A percentile compares a stretch with the other conserved stretches of the same genome.
These are phyloP conservation scores for Tretioscincus oriximinensis DNA, from an alignment of 2,113 vertebrate genomes.

Conservation along the genomic window DNA sequence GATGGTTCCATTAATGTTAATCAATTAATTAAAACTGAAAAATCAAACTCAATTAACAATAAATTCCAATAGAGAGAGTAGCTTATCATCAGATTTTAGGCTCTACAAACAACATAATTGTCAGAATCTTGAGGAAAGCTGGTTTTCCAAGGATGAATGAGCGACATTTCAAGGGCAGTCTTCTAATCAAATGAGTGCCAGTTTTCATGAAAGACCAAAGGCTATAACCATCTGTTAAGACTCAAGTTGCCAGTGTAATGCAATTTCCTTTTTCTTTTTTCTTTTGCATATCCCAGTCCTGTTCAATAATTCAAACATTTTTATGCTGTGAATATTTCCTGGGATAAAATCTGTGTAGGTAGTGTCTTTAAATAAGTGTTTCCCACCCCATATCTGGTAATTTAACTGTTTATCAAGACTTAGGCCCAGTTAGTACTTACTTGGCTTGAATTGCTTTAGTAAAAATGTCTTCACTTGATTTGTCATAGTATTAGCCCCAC, in stretches of 20 bases:
- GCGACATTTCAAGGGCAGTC: conserved; percentile 1
- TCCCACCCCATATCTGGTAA: too few species aligned
- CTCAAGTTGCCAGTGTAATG: not conserved
- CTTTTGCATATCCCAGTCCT: not conserved
- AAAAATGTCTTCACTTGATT: too few species aligned
- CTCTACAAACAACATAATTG: conserved; percentile 20
- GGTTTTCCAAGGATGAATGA: conserved; percentile 36
- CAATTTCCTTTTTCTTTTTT: not conserved
- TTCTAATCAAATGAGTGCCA: conserved; percentile 9
- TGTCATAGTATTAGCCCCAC: too few species aligned
- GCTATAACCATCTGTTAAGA: not conserved
- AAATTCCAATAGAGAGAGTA: conserved; percentile 51
- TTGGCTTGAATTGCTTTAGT: too few species aligned
- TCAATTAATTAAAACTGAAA: conserved; percentile 64
- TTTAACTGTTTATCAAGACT: too few species aligned
- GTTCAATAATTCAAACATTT: not conserved
- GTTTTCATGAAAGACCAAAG: conserved; percentile 16
- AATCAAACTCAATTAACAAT: conserved; percentile 62
- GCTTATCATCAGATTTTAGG: conserved; percentile 34
- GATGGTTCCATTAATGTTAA: conserved; percentile 66
- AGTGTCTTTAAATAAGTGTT: too few species aligned
- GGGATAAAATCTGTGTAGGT: not conserved
- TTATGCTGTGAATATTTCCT: not conserved
- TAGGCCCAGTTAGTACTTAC: too few species aligned
- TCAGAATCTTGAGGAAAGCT: conserved; percentile 22